Base-by-base conservation (phyloP, 2,888 invertebrate genomes). In the Idaea straminata region DNA sequence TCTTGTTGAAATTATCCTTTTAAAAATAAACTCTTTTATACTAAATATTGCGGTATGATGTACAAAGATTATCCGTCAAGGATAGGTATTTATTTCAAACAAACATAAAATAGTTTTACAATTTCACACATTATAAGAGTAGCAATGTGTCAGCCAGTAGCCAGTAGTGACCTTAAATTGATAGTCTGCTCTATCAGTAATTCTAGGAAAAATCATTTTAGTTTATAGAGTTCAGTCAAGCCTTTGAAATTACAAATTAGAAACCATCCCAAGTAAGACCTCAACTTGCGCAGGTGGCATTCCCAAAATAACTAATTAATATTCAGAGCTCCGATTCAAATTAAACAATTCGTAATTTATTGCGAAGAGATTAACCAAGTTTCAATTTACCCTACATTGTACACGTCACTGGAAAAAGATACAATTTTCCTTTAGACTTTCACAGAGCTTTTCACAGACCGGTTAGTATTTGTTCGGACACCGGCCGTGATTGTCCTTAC, bases 401-500 rank as follows among this genome's bases (percentile, higher is more conserved):
- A 16, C 34, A 16, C 59, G 59, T 59, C 59, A 59, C 6, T 59
- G 59, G 34, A 25, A 59, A 59, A 64, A 65, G 60, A 36, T 62
- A 58, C 65, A 34, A 7, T 62, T 62, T 65, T 65, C 62, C 65
- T 62, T 62, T 59, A 25, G 7, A 34, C 34, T 59, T 59, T 59
- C 59, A 67, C 60, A 62, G 47, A 47, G 13, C 47, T 47, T 47
- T 25, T 25, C 60, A 63, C 71, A 72, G 72, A 70, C 61, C 71
- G 74, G 78, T 78, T 79, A 84, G 85, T 82, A 72, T 76, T 81
- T 77, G 74, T 69, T 77, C 74, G 76, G 80, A 79, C 82, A 74
- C 77, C 78, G 82, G 71, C 76, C 77, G 67, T 72, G 76, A 72
- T 71, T 59, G 74, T 72, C 69, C 64, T 69, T 72, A 64, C 25